phyloP scores from a whole-genome alignment of 1,140 invertebrate genomes.

The Diorhabda carinulata region DNA sequence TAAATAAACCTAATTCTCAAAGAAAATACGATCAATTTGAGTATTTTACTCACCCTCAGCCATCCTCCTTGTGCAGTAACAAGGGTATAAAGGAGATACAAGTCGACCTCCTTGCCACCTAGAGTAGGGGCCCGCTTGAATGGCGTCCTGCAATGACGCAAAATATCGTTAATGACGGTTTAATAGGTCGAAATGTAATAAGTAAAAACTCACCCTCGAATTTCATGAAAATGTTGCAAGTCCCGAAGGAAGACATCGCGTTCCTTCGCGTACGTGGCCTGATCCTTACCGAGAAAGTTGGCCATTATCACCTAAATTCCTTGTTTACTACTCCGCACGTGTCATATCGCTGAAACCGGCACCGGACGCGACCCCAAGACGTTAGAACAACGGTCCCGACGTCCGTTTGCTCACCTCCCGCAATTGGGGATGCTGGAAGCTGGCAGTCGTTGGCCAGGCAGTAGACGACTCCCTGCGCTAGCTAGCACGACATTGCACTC shows the following conservation, averaged over 20 bases:
- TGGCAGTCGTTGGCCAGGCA: constrained; percentile 39
- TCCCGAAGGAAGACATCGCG: constrained; percentile 67
- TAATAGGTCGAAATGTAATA: background rate
- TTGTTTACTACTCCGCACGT: constrained; percentile 36
- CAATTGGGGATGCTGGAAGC: constrained; percentile 42
- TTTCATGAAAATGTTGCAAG: constrained; percentile 69
- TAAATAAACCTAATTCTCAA: background rate
- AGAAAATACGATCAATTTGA: constrained; percentile 1
- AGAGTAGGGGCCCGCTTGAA: constrained; percentile 74
- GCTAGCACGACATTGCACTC: constrained; percentile 40
- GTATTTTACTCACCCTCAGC: constrained; percentile 70
- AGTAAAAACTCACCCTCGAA: constrained; percentile 62
- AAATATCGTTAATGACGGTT: constrained; percentile 16
- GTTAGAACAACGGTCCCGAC: constrained; percentile 32
- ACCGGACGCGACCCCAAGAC: constrained; percentile 29
- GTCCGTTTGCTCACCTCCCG: constrained; percentile 40
- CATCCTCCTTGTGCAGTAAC: constrained; percentile 90
- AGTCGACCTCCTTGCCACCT: constrained; percentile 83
- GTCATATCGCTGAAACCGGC: constrained; percentile 40
- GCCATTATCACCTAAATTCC: constrained; percentile 53
- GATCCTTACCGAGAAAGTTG: constrained; percentile 67
- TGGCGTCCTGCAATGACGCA: constrained; percentile 62
- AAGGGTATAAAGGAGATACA: constrained; percentile 83
- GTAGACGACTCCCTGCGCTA: constrained; percentile 46
- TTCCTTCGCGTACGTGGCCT: constrained; percentile 65